A percentile compares a stretch with the other conserved stretches of the same genome.
Conservation (phyloP, 2,888 invertebrate species). For the Tryphoninae sp. region DNA sequence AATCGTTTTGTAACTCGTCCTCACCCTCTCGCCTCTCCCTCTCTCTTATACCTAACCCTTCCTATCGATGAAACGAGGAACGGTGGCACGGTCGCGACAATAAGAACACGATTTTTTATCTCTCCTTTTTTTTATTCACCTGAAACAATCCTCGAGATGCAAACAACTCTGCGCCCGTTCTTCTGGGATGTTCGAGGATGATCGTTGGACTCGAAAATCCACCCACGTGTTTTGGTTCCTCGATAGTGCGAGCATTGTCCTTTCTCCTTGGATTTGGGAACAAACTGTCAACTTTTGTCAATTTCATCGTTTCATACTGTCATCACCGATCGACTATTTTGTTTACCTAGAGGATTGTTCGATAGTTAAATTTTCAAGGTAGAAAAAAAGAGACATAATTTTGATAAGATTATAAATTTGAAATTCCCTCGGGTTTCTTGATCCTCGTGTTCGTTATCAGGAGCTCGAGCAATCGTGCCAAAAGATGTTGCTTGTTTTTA, state of each 20-base stretch:
- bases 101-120: conserved; percentile 50
- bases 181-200: conserved; percentile 20
- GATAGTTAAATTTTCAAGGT: background rate
- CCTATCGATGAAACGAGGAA: conserved; percentile 27
- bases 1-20: conserved; percentile 15
- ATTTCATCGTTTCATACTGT: background rate
- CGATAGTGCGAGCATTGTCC: background rate
- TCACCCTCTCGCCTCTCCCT: background rate
- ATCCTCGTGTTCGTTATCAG: background rate
- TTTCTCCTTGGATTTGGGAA: background rate
- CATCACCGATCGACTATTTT: background rate
- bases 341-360: background rate
- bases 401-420: background rate
- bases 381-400: background rate
- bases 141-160: background rate
- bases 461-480: background rate
- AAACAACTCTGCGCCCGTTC: background rate
- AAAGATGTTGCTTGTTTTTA: background rate
- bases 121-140: conserved; percentile 2
- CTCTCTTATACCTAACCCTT: conserved; percentile 34
- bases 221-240: conserved; percentile 19
- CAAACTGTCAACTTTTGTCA: conserved; percentile 1
- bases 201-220: conserved; percentile 25
- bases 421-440: background rate
- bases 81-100: conserved; percentile 40